phyloP scores from a whole-genome alignment of 2,113 vertebrate species.

The Mobula hypostoma region DNA sequence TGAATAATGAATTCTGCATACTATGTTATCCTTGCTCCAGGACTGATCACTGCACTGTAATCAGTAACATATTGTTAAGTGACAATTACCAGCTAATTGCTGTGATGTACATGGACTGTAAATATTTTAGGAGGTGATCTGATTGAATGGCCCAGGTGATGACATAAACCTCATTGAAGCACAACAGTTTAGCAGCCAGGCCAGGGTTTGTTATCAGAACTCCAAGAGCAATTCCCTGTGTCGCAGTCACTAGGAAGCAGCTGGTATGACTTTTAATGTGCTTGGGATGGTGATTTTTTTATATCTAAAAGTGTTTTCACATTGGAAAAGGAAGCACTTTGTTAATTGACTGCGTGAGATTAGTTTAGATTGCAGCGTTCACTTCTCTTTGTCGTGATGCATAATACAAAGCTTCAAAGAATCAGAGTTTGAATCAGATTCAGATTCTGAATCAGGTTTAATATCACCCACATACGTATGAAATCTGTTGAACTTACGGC shows the following conservation, averaged over 20 bases:
- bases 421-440: no score
- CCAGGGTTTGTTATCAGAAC: background rate
- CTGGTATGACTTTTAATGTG: background rate
- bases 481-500: no score
- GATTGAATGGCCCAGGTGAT: conserved; percentile 10
- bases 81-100: background rate
- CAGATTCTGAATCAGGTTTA: no score
- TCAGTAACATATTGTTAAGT: background rate
- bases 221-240: background rate
- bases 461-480: no score
- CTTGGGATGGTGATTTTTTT: no score
- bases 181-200: background rate
- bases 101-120: background rate
- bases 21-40: background rate
- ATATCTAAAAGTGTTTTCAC: background rate
- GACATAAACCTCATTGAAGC: background rate
- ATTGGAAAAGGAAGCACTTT: background rate
- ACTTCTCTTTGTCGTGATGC: background rate
- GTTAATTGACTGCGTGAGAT: background rate
- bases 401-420: background rate
- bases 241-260: background rate
- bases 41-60: background rate
- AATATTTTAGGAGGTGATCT: background rate
- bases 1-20: background rate
- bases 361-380: background rate